phyloP scores from a whole-genome alignment of 2,113 vertebrate genomes.

The Coryphaenoides rupestris region DNA sequence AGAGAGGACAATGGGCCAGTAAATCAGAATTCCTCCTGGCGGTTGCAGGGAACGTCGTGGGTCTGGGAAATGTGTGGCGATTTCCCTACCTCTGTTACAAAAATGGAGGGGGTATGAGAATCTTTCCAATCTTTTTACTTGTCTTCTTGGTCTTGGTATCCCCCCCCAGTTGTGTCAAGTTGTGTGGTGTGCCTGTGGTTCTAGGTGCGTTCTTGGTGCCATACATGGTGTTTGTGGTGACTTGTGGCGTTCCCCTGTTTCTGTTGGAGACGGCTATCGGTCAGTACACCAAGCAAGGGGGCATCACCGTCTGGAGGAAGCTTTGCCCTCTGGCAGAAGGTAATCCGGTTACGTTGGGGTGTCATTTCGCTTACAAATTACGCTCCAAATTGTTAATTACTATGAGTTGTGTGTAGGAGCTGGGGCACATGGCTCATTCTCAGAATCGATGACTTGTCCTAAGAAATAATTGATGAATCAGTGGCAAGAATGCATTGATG shows the following conservation, averaged over 20 bases:
- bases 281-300: conserved; percentile 70
- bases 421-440: too few species aligned
- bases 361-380: too few species aligned
- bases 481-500: too few species aligned
- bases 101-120: conserved; percentile 72
- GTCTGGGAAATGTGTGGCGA: conserved; percentile 76
- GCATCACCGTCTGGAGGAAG: conserved; percentile 70
- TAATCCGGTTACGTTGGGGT: conserved; percentile 21
- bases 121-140: too few species aligned
- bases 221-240: conserved; percentile 68
- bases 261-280: conserved; percentile 68
- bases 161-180: background rate
- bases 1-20: conserved; percentile 69
- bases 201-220: conserved; percentile 73
- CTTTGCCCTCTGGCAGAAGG: conserved; percentile 70
- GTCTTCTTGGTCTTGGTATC: too few species aligned
- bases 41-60: conserved; percentile 67
- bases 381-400: background rate
- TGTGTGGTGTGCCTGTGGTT: conserved; percentile 3
- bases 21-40: conserved; percentile 70
- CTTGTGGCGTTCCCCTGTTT: conserved; percentile 69
- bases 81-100: conserved; percentile 77
- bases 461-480: background rate
- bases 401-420: background rate
- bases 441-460: background rate